phyloP scores from a whole-genome alignment of 2,797 vertebrate genomes.

The Sebastes oblongus region DNA sequence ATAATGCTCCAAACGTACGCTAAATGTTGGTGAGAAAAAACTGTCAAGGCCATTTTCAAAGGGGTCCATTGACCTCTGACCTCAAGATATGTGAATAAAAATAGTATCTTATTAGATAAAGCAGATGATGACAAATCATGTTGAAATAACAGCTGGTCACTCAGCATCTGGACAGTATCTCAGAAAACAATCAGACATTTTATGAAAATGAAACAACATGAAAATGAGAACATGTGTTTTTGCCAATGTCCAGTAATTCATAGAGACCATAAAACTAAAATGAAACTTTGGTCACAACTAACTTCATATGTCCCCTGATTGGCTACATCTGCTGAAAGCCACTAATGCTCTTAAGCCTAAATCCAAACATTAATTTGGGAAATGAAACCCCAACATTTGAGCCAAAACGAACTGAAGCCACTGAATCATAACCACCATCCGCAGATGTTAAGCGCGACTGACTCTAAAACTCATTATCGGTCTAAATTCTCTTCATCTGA shows the following conservation, averaged over 20 bases:
- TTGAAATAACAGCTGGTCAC: neutral
- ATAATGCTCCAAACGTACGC: no score
- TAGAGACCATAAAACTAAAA: constrained; percentile 2
- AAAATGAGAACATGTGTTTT: neutral
- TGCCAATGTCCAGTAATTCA: neutral
- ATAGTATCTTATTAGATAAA: no score
- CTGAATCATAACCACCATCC: constrained; percentile 55
- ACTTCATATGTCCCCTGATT: constrained; percentile 51
- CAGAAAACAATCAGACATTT: neutral
- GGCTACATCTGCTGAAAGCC: constrained; percentile 60
- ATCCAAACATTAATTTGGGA: constrained; percentile 70
- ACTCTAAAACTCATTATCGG: constrained; percentile 69
- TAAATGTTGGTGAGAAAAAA: no score
- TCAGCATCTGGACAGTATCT: neutral
- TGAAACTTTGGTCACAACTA: constrained; percentile 49
- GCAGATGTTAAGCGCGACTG: constrained; percentile 58
- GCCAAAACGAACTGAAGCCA: constrained; percentile 60
- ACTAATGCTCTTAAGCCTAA: constrained; percentile 65
- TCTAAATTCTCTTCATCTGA: constrained; percentile 69
- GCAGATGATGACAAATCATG: no score
- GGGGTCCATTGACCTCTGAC: no score
- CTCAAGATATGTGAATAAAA: no score
- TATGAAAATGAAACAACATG: neutral
- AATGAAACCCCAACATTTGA: constrained; percentile 39
- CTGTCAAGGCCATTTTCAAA: no score